A percentile compares a stretch with the other conserved stretches of the same genome.
Evolutionary conservation across 2,888 invertebrate genomes (phyloP).

Genomic region (Calliopum simillimum): DNA sequence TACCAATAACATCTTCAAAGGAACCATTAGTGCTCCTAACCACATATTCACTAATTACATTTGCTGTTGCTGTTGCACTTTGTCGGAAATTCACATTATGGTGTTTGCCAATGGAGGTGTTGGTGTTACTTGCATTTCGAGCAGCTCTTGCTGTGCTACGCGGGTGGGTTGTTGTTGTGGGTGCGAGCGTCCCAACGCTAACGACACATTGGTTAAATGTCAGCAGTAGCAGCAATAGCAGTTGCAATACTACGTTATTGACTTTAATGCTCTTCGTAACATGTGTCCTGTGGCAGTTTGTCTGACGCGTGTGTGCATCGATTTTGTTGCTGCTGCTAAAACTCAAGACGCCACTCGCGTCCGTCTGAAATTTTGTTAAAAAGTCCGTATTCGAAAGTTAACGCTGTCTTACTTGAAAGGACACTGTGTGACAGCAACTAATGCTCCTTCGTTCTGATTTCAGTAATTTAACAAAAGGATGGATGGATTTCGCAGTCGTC

Average conservation of each 20-base stretch:
- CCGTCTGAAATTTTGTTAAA: conserved; percentile 9
- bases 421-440: no score
- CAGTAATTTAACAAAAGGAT: no score
- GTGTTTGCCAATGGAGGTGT: background rate
- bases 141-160: background rate
- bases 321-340: conserved; percentile 3
- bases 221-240: conserved; percentile 6
- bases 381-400: background rate
- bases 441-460: no score
- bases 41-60: background rate
- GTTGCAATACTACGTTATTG: no score
- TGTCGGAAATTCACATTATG: background rate
- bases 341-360: conserved; percentile 23
- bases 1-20: conserved; percentile 25
- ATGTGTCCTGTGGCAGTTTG: no score
- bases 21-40: conserved; percentile 35
- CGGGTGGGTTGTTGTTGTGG: background rate
- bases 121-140: background rate
- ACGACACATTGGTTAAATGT: background rate
- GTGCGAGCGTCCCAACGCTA: conserved; percentile 16
- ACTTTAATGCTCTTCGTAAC: no score
- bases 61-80: background rate
- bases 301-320: no score
- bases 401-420: no score
- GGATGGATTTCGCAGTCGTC: no score